phyloP scores from a whole-genome alignment of 2,888 invertebrate species.

The Leptopilina drosophilae region DNA sequence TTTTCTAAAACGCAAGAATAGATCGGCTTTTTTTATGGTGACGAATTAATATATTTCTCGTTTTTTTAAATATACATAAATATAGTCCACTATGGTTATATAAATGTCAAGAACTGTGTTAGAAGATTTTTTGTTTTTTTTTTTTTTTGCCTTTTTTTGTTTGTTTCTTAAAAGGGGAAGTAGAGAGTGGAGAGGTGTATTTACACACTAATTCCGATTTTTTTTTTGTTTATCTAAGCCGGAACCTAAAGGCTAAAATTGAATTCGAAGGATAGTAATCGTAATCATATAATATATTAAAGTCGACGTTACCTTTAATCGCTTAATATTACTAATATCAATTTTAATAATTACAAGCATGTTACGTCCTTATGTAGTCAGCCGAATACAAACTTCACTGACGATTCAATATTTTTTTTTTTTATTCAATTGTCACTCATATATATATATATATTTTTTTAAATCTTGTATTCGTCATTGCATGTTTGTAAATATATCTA shows the following conservation, averaged over 20 bases:
- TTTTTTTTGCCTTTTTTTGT: no score
- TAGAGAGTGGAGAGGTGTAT: conserved; percentile 45
- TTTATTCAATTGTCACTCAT: conserved; percentile 41
- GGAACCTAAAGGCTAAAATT: conserved; percentile 69
- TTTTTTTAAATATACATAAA: conserved; percentile 71
- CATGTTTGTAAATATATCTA: conserved; percentile 50
- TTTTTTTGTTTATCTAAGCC: conserved; percentile 59
- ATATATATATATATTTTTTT: conserved; percentile 14
- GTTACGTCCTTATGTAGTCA: conserved; percentile 75
- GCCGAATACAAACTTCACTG: conserved; percentile 70
- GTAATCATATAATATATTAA: conserved; percentile 74
- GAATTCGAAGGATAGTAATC: conserved; percentile 70
- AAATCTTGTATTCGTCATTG: conserved; percentile 34
- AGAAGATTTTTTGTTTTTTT: conserved; percentile 48
- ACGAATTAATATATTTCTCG: conserved; percentile 68
- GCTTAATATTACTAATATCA: conserved; percentile 76
- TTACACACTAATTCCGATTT: conserved; percentile 50
- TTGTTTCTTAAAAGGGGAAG: conserved; percentile 49
- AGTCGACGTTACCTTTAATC: conserved; percentile 75
- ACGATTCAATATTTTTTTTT: conserved; percentile 59
- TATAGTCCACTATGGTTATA: conserved; percentile 70
- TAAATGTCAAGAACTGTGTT: conserved; percentile 57
- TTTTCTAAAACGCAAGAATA: conserved; percentile 27
- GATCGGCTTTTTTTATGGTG: conserved; percentile 54
- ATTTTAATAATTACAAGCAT: conserved; percentile 76